A percentile compares a stretch with the other conserved stretches of the same genome.
Conservation (phyloP, 2,113 vertebrate genomes). For the Strix uralensis region DNA sequence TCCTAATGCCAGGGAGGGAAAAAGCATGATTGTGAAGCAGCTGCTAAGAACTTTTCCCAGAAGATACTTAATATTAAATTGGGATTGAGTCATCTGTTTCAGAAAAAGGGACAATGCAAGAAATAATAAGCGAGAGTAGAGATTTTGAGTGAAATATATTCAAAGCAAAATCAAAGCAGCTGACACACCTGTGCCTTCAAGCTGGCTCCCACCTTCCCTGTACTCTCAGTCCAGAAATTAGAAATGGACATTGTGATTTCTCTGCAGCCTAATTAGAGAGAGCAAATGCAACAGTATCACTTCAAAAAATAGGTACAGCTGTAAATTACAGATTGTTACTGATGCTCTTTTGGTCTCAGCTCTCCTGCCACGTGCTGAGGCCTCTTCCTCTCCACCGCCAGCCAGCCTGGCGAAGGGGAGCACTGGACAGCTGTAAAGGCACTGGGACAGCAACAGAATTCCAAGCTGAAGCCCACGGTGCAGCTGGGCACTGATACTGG, state of each 20-base stretch:
- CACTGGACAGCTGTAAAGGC: neutral
- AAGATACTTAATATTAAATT: neutral
- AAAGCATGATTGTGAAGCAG: neutral
- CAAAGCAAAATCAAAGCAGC: neutral
- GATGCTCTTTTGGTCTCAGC: neutral
- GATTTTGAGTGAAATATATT: neutral
- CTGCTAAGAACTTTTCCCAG: conserved; percentile 1
- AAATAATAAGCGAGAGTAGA: neutral
- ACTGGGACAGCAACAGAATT: neutral
- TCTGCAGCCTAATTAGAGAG: neutral
- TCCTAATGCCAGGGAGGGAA: neutral
- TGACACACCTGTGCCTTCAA: neutral
- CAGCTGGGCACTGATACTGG: neutral
- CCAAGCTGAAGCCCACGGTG: neutral
- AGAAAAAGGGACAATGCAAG: neutral
- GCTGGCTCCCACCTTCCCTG: neutral
- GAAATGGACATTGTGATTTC: neutral
- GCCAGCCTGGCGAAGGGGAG: fast-evolving
- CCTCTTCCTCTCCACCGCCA: neutral
- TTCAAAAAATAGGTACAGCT: neutral
- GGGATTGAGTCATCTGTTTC: neutral
- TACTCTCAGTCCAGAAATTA: neutral
- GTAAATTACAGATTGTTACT: neutral
- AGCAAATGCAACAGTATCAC: neutral
- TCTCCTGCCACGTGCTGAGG: neutral